These are phyloP conservation scores for Drosophila algonquin DNA, from an alignment of 2,888 invertebrate species.

Conservation along the genomic window DNA sequence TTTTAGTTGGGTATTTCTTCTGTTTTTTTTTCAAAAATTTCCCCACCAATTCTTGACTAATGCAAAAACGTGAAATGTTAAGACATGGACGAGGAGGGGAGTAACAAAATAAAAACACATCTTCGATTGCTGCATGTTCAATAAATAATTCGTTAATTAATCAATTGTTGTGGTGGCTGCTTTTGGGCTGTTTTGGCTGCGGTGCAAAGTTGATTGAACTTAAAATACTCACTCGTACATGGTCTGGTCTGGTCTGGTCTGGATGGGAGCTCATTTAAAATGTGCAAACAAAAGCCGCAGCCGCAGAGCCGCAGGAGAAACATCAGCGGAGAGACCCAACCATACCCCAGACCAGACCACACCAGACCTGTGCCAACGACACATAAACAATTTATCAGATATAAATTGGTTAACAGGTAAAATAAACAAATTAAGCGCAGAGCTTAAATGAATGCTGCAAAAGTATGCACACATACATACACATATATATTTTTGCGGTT, in stretches of 20 bases:
- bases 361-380: constrained; percentile 50
- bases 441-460: constrained; percentile 64
- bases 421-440: constrained; percentile 72
- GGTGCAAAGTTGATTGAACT: constrained; percentile 74
- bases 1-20: not conserved
- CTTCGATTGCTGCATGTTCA: constrained; percentile 46
- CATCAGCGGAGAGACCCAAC: constrained; percentile 32
- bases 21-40: not conserved
- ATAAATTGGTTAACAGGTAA: constrained; percentile 76
- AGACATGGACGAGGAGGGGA: not conserved
- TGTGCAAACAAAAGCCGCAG: constrained; percentile 47
- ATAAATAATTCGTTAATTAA: constrained; percentile 70
- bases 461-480: not conserved
- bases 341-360: constrained; percentile 63
- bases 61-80: constrained; percentile 7
- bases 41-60: constrained; percentile 38
- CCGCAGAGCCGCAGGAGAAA: constrained; percentile 34
- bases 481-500: constrained; percentile 21
- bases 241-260: not conserved
- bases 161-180: constrained; percentile 56
- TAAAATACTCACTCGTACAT: constrained; percentile 40
- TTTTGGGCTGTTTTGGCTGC: constrained; percentile 47
- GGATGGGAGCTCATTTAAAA: constrained; percentile 60
- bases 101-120: constrained; percentile 26
- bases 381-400: constrained; percentile 72